Base-by-base conservation (phyloP, 2,113 vertebrate species). In the Leiothrix lutea region DNA sequence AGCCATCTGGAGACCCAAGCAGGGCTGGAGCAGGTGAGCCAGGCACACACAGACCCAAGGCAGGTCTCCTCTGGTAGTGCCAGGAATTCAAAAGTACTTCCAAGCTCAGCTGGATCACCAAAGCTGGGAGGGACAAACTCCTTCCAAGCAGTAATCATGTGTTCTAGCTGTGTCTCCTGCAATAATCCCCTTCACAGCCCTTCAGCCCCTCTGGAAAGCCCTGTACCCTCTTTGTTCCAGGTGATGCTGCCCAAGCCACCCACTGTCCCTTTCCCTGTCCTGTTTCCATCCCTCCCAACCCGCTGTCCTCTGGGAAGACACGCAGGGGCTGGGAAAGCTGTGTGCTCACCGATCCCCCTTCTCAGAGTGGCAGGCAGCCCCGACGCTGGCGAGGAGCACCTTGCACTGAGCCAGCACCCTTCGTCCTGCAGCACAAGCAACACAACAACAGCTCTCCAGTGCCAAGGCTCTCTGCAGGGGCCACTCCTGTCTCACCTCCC, bases 311-410 rank as follows among this genome's bases (percentile, higher is more conserved):
- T 21, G 31, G 45, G 25, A 54, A 66, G 45, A 83, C 1, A 2
- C 36, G 13, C 26, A 21, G 15, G 51, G 25, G 60, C 78, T 19
- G 15, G 45, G 24, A 36, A 14, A 57, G 72, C 35, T 1, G 0
- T 15, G 11, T 57, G 71, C 98, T 98, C 95, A 99, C 99, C 97
- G 97, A 95, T 99, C 98, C 40, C 96, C 98, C 5, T 97, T 97
- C 94, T 98, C 98, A 6, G 99, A 99, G 97, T 99, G 99, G 98
- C 99, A 99, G 42, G 99, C 98, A 8, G 99, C 99, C 6, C 99
- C 99, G 1, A 99, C 98, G 0, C 99, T 99, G 94, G 99, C 99
- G 33, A 98, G 96, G 84, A 99, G 98, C 10, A 19, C 98, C 92
- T 60, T 98, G 92, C 99, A 99, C 88, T 50, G 91, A 17, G 98